These are phyloP conservation scores for Clarias pachynema DNA, from an alignment of 2,797 vertebrate genomes.

Conservation along the genomic window DNA sequence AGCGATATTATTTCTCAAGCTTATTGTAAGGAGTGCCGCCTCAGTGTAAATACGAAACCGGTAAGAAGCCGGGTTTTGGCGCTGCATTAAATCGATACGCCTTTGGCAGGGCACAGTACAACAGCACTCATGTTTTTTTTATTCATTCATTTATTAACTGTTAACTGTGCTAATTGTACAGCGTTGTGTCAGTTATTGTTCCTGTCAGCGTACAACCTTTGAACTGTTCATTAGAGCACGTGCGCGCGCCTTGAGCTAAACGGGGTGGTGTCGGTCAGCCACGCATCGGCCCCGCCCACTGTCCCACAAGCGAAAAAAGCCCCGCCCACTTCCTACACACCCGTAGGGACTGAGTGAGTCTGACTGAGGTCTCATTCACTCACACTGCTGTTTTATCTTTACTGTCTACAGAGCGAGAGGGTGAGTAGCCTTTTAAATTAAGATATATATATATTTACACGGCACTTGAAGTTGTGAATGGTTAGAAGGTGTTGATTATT, in stretches of 20 bases:
- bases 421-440: conserved; percentile 5
- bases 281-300: conserved; percentile 23
- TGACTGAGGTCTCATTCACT: background rate
- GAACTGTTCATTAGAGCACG: conserved; percentile 21
- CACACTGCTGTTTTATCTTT: background rate
- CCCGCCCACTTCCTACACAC: conserved; percentile 26
- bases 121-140: background rate
- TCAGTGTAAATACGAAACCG: background rate
- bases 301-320: too few species aligned
- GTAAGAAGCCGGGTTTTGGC: background rate
- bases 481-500: background rate
- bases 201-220: background rate
- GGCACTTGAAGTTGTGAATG: background rate
- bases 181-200: background rate
- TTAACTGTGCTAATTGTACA: background rate
- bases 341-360: conserved; percentile 15
- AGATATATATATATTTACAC: background rate
- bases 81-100: background rate
- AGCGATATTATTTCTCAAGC: background rate
- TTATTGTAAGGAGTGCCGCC: background rate
- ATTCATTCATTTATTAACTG: background rate
- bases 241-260: conserved; percentile 26
- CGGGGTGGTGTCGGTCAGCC: conserved; percentile 23
- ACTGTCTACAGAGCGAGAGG: background rate
- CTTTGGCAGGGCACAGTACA: background rate